Evolutionary conservation across 1,140 invertebrate species (phyloP), one percentile per base, ranked within the genome.

Genomic region (Zaprionus tsacasi): DNA sequence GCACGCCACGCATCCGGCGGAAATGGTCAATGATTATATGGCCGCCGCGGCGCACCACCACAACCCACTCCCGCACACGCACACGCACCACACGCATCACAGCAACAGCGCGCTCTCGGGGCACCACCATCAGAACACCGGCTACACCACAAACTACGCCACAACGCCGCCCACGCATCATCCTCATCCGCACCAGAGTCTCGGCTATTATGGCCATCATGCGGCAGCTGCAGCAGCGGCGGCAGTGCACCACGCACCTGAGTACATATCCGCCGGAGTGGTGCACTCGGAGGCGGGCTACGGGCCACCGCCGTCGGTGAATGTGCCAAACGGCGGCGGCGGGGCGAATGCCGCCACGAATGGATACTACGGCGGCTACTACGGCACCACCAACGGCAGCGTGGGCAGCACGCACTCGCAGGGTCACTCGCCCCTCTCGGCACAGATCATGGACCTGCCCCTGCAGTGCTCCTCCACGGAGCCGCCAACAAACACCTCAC

Each of bases 11-110:
- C 91, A 92, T 79, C 89, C 91, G 68, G 89, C 91, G 74, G 91
- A 92, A 75, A 92, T 92, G 89, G 89, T 92, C 76, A 92, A 79
- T 74, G 91, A 92, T 79, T 91, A 91, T 30, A 92, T 92, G 91
- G 88, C 82, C n/a, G 78, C 68, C 56, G 78, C 70, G 15, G 78
- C 70, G 25, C 88, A 88, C 43, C 88, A 91, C 56, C 88, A 91
- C 73, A 90, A 79, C 65, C 65, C 76, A 64, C 83, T 69, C 80
- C 45, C 75, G 52, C 94, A 91, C 63, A 65, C 85, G 59, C 91
- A 92, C 63, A 65, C 85, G 59, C 91, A 92, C 63, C 79, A 21
- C 21, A 21, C 21, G 21, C 21, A 87, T 48, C 91, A 92, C 63
- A 81, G 85, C 70, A 92, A 92, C 61, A 91, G 87, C 52, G 83